phyloP scores from a whole-genome alignment of 2,113 vertebrate species.

The Perca fluviatilis region DNA sequence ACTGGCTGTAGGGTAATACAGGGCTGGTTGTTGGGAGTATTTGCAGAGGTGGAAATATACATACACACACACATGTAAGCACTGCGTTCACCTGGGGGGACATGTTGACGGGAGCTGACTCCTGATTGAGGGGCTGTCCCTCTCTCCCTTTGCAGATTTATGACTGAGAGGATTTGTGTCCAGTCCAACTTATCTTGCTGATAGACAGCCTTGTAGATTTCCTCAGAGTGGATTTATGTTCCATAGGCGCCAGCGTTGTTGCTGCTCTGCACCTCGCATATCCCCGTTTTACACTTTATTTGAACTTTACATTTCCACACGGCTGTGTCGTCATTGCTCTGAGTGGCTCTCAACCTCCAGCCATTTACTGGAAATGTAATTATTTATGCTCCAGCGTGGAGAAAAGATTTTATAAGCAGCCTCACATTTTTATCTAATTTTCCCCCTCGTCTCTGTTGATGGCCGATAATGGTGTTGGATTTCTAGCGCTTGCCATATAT shows the following conservation, averaged over 20 bases:
- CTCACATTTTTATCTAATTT: conserved; percentile 69
- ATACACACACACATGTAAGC: conserved; percentile 43
- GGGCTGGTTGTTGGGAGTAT: neutral
- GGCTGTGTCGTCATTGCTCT: conserved; percentile 31
- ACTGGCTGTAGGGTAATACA: neutral
- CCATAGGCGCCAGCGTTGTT: neutral
- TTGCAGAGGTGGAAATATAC: conserved; percentile 43
- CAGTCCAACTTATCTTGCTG: conserved; percentile 71
- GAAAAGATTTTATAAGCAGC: conserved; percentile 67
- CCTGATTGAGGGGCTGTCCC: conserved; percentile 67
- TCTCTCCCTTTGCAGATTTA: conserved; percentile 70
- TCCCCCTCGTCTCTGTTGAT: conserved; percentile 60
- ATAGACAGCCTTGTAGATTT: conserved; percentile 76
- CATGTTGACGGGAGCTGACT: conserved; percentile 52
- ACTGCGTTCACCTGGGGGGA: conserved; percentile 29
- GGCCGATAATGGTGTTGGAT: conserved; percentile 69
- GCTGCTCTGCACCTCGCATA: neutral
- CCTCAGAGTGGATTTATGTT: conserved; percentile 68
- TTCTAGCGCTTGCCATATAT: conserved; percentile 54
- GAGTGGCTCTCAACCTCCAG: conserved; percentile 64
- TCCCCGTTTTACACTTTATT: conserved; percentile 56
- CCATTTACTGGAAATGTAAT: conserved; percentile 74
- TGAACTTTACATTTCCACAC: conserved; percentile 63
- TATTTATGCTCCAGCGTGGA: conserved; percentile 70
- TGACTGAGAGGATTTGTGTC: conserved; percentile 75